A percentile compares a stretch with the other conserved stretches of the same genome.
Evolutionary conservation across 2,797 vertebrate species (phyloP).

Genomic region (Pseudochirops cupreus): DNA sequence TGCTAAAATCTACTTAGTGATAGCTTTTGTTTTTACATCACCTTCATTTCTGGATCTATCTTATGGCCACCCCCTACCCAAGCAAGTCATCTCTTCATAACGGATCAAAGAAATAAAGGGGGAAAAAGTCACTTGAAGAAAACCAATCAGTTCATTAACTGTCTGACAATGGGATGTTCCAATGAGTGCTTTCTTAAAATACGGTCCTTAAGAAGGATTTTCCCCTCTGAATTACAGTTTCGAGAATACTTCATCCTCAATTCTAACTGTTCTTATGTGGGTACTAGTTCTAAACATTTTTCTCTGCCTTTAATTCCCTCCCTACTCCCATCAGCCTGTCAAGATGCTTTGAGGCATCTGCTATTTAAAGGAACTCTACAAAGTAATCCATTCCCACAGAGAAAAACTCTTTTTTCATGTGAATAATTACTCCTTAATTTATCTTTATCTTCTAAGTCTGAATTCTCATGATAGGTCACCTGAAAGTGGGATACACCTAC

Average conservation of each 20-base stretch:
- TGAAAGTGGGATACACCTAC: not conserved
- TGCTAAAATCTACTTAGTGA: not conserved
- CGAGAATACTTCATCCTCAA: not conserved
- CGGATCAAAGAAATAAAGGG: not conserved
- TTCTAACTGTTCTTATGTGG: not conserved
- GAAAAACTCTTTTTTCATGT: not conserved
- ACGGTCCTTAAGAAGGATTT: not conserved
- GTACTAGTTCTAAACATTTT: not conserved
- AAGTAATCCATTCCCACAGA: not conserved
- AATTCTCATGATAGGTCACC: not conserved
- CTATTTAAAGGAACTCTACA: not conserved
- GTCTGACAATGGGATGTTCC: not conserved
- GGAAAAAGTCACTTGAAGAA: not conserved
- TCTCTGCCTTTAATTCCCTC: not conserved
- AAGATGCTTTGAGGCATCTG: not conserved
- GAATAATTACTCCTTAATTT: constrained; percentile 3
- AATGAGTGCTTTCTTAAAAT: not conserved
- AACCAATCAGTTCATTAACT: not conserved
- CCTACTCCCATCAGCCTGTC: not conserved
- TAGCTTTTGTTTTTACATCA: not conserved
- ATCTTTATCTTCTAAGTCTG: not conserved
- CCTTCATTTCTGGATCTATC: not conserved
- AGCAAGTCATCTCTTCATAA: not conserved
- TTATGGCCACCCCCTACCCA: not conserved
- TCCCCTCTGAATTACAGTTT: not conserved